These are phyloP conservation scores for Seriola dumerili DNA, from an alignment of 2,113 vertebrate genomes.

Conservation along the genomic window DNA sequence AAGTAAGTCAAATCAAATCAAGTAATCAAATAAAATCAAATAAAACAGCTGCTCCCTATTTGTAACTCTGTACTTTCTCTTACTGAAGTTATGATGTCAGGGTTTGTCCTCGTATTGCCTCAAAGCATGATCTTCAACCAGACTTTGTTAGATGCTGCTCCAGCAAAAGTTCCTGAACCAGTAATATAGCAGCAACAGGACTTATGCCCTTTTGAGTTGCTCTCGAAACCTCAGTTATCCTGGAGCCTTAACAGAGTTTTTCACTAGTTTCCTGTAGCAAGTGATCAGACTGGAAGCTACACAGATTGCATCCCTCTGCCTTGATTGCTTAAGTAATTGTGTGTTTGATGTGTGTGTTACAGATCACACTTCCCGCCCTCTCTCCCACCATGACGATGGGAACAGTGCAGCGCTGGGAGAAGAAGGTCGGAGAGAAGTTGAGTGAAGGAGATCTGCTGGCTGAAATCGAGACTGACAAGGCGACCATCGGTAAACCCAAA, in stretches of 20 bases:
- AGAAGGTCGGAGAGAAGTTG: conserved; percentile 97
- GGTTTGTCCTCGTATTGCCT: too few relatives aligned
- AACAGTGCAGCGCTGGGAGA: conserved; percentile 99
- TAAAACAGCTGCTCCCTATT: too few relatives aligned
- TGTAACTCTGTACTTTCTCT: too few relatives aligned
- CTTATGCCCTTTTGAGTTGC: neutral
- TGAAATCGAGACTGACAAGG: conserved; percentile 99
- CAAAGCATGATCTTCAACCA: too few relatives aligned
- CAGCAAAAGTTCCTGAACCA: too few relatives aligned
- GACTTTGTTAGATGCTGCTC: too few relatives aligned
- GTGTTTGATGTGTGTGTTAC: conserved; percentile 36
- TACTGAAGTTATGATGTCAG: too few relatives aligned
- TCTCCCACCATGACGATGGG: conserved; percentile 99
- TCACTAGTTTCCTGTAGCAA: neutral
- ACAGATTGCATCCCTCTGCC: neutral
- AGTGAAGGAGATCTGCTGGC: conserved; percentile 96
- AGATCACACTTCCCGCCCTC: conserved; percentile 94
- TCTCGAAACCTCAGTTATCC: neutral
- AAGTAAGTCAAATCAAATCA: too few relatives aligned
- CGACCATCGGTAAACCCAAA: conserved; percentile 92
- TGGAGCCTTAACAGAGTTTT: neutral
- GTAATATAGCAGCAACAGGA: neutral
- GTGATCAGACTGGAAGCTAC: neutral
- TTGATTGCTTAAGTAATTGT: neutral
- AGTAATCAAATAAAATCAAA: too few relatives aligned